These are phyloP conservation scores for Pachydiplax longipennis DNA, from an alignment of 2,888 invertebrate genomes.

Conservation along the genomic window DNA sequence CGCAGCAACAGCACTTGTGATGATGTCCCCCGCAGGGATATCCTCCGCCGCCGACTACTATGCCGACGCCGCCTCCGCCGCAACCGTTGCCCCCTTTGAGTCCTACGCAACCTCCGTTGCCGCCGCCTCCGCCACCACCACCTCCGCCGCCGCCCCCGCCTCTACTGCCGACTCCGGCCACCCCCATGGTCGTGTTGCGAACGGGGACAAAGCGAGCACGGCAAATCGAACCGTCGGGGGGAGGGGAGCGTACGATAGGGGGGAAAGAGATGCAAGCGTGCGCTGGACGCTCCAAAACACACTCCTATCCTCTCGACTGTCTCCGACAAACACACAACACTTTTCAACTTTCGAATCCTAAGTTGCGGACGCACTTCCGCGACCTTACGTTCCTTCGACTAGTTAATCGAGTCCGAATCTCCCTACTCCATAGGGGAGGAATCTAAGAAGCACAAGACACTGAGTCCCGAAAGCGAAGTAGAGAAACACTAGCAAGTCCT, in stretches of 20 bases:
- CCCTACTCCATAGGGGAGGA: too few species aligned
- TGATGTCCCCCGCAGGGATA: conserved; percentile 53
- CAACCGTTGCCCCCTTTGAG: conserved; percentile 53
- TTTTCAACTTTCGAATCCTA: too few species aligned
- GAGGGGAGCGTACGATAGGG: background rate
- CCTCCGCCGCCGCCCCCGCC: conserved; percentile 48
- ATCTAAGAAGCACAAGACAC: too few species aligned
- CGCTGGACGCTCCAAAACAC: background rate
- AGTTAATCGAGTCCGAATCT: too few species aligned
- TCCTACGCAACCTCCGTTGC: conserved; percentile 54
- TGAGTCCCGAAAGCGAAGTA: too few species aligned
- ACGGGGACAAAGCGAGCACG: background rate
- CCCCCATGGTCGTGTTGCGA: conserved; percentile 1
- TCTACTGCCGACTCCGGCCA: conserved; percentile 27
- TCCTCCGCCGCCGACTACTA: conserved; percentile 51
- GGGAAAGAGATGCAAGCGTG: background rate
- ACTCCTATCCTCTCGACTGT: background rate
- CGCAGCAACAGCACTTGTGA: conserved; percentile 32
- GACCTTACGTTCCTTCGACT: too few species aligned
- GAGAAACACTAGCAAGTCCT: too few species aligned
- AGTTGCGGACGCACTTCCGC: too few species aligned
- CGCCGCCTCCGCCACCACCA: conserved; percentile 54
- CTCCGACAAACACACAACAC: background rate
- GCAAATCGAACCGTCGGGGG: background rate
- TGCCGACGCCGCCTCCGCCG: background rate